Conservation (phyloP, 1,140 invertebrate species). For the Aphis craccivora region DNA sequence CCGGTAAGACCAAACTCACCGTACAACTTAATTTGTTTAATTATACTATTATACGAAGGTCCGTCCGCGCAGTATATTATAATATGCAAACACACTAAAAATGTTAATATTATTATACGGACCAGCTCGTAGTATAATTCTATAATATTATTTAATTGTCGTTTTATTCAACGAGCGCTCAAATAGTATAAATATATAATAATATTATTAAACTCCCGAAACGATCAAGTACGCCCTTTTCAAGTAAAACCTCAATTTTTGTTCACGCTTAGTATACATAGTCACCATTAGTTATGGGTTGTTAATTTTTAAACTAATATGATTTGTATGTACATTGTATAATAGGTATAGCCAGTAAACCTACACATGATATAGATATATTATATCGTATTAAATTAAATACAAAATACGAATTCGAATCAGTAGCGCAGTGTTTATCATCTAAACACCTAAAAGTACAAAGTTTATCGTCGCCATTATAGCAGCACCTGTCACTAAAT, state of each 20-base stretch:
- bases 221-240: background rate
- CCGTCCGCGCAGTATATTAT: background rate
- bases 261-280: background rate
- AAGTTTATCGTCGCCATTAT: background rate
- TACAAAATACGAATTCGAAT: background rate
- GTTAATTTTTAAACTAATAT: conserved; percentile 40
- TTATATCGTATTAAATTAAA: background rate
- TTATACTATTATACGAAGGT: background rate
- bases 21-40: conserved; percentile 49
- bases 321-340: background rate
- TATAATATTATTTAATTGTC: conserved; percentile 19
- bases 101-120: background rate
- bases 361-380: background rate
- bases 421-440: background rate
- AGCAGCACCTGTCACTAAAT: background rate
- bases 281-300: conserved; percentile 53
- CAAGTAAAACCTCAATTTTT: conserved; percentile 19
- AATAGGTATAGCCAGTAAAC: too few species aligned
- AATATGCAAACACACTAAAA: background rate
- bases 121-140: background rate
- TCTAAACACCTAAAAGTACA: background rate
- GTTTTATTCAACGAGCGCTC: background rate
- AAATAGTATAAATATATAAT: conserved; percentile 16
- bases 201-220: background rate
- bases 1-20: background rate